Evolutionary conservation across 2,797 vertebrate species (phyloP).

Genomic region (Oryzias dopingdopingensis): DNA sequence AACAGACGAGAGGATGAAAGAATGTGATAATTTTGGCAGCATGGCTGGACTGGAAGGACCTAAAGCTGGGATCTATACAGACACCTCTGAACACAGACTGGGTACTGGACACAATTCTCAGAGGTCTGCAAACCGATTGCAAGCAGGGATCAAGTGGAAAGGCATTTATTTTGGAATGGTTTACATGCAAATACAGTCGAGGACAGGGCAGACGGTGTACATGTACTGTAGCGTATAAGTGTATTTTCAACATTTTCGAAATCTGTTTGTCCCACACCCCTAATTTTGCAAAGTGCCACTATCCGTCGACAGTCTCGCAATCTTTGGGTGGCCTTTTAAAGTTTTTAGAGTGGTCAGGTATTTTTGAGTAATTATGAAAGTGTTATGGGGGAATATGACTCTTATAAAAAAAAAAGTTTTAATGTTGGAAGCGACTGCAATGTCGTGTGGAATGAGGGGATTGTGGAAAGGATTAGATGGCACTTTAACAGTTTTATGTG

Average conservation of each 20-base stretch:
- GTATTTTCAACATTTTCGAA: conserved; percentile 18
- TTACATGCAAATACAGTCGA: conserved; percentile 21
- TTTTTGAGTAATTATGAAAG: conserved; percentile 35
- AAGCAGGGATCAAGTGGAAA: conserved; percentile 16
- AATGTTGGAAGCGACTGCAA: conserved; percentile 2
- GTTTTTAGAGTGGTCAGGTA: conserved; percentile 30
- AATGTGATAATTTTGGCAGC: conserved; percentile 21
- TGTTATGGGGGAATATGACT: conserved; percentile 40
- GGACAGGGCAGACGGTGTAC: conserved; percentile 21
- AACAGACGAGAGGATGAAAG: conserved; percentile 12
- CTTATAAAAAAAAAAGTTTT: background rate
- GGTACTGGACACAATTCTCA: conserved; percentile 29
- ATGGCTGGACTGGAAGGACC: conserved; percentile 16
- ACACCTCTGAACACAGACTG: conserved; percentile 9
- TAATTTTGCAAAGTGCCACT: conserved; percentile 29
- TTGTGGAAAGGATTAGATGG: conserved; percentile 29
- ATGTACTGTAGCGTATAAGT: conserved; percentile 36
- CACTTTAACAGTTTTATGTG: conserved; percentile 44
- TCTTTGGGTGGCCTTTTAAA: conserved; percentile 22
- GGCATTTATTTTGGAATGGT: conserved; percentile 21
- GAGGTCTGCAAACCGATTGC: background rate
- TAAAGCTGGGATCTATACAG: conserved; percentile 7
- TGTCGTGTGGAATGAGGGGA: conserved; percentile 14
- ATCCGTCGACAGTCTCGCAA: conserved; percentile 23
- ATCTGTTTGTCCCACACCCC: conserved; percentile 10